Conservation (phyloP, 2,888 invertebrate species). For the Cactoblastis cactorum region DNA sequence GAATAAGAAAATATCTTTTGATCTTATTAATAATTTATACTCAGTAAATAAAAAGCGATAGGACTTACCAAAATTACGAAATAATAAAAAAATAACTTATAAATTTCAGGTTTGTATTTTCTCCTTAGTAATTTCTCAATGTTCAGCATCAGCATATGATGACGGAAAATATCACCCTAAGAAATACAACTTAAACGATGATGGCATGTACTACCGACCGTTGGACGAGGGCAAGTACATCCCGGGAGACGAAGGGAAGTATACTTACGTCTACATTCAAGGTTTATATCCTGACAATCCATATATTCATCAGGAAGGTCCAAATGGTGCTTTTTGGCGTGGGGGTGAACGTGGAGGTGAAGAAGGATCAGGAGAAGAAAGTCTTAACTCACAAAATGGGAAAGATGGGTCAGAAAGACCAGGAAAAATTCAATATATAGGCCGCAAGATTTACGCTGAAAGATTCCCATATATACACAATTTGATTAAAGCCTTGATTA, state of each 20-base stretch:
- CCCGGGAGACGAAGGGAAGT: constrained; percentile 75
- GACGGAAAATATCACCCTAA: constrained; percentile 59
- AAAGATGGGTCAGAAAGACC: constrained; percentile 26
- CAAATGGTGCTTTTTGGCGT: constrained; percentile 47
- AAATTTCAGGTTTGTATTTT: constrained; percentile 49
- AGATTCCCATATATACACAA: constrained; percentile 60
- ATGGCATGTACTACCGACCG: constrained; percentile 66
- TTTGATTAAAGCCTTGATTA: constrained; percentile 50
- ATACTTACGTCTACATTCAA: constrained; percentile 64
- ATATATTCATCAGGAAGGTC: constrained; percentile 67
- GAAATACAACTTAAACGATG: constrained; percentile 51
- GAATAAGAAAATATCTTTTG: background rate
- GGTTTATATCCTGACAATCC: constrained; percentile 56
- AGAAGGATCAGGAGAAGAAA: constrained; percentile 35
- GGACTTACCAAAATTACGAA: background rate
- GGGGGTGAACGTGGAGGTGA: constrained; percentile 28
- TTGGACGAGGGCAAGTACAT: constrained; percentile 73
- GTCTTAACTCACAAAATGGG: constrained; percentile 28
- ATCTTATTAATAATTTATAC: background rate
- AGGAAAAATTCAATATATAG: constrained; percentile 48
- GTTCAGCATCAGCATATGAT: constrained; percentile 48
- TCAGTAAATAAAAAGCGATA: background rate
- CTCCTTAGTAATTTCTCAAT: constrained; percentile 39
- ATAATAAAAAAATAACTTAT: constrained; percentile 1
- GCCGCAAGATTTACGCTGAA: constrained; percentile 53